Conservation (phyloP, 2,113 vertebrate genomes). For the Corythoichthys haematopterus region DNA sequence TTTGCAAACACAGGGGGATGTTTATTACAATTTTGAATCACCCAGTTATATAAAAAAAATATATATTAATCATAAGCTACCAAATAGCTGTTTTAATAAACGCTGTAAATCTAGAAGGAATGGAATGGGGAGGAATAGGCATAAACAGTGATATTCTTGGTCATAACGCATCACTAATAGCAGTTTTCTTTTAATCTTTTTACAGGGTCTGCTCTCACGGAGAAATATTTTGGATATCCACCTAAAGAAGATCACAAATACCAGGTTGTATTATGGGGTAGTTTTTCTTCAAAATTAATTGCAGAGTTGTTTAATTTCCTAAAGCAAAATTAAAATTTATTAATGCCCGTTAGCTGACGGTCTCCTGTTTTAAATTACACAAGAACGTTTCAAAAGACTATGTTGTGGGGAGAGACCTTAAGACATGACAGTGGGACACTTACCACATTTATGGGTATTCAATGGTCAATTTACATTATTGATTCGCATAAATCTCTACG, state of each 20-base stretch:
- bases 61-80: background rate
- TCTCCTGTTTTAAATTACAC: background rate
- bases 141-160: background rate
- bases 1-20: no score
- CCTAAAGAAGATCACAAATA: conserved; percentile 46
- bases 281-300: background rate
- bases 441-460: no score
- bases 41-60: background rate
- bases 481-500: no score
- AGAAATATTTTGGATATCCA: conserved; percentile 65
- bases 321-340: background rate
- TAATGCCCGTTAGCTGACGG: background rate
- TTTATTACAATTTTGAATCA: background rate
- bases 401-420: background rate
- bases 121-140: background rate
- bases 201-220: conserved; percentile 61
- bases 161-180: background rate
- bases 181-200: background rate
- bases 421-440: background rate
- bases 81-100: background rate
- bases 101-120: background rate
- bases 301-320: background rate
- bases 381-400: background rate
- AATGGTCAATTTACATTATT: no score
- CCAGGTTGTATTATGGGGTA: conserved; percentile 39